phyloP scores from a whole-genome alignment of 2,888 invertebrate species.

The Priocnemis perturbator region DNA sequence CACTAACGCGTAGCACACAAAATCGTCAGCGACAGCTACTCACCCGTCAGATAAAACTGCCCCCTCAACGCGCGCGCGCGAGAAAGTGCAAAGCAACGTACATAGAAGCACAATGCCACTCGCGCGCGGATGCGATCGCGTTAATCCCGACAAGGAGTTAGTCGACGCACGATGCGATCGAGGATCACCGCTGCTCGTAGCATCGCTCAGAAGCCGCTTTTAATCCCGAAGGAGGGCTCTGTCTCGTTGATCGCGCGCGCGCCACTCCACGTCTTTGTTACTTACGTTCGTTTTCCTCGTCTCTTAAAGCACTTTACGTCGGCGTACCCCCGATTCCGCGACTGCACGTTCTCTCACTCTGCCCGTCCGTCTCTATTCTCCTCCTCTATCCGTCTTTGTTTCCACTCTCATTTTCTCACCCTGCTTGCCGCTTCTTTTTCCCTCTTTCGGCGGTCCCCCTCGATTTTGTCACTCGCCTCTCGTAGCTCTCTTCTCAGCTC shows the following conservation, averaged over 20 bases:
- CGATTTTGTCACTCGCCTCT: conserved; percentile 12
- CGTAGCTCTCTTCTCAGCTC: neutral
- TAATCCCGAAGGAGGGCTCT: neutral
- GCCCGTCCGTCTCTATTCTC: neutral
- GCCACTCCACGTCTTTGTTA: neutral
- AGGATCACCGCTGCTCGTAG: no score
- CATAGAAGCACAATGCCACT: no score
- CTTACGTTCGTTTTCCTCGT: neutral
- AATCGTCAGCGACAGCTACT: no score
- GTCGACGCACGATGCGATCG: no score
- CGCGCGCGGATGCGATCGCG: no score
- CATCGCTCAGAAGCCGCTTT: neutral
- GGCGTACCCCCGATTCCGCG: neutral
- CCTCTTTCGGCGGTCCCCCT: neutral
- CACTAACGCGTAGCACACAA: no score
- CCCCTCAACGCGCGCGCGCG: no score
- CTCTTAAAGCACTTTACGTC: conserved; percentile 1
- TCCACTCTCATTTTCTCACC: conserved; percentile 10
- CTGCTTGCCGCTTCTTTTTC: conserved; percentile 32
- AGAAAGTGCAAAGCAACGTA: no score
- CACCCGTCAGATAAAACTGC: no score
- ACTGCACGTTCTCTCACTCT: neutral
- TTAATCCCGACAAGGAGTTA: no score
- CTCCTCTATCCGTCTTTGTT: neutral
- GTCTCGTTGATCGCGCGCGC: neutral